Evolutionary conservation across 1,140 invertebrate genomes (phyloP).

Genomic region (Eubasilissa regina): DNA sequence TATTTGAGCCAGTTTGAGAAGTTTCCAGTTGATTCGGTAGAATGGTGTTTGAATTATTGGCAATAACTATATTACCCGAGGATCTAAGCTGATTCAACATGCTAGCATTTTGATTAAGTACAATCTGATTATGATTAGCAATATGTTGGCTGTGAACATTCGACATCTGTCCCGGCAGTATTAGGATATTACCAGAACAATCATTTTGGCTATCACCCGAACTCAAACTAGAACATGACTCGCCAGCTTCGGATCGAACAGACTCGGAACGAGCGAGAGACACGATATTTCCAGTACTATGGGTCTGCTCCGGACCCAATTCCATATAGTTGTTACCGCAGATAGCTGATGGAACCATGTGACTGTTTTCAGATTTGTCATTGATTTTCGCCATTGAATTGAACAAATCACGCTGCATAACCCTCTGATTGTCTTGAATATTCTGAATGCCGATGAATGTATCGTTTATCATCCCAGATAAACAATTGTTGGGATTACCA

Average conservation of each 20-base stretch:
- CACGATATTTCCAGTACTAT: constrained; percentile 8
- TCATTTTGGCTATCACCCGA: constrained; percentile 54
- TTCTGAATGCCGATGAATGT: constrained; percentile 48
- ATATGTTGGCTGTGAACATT: constrained; percentile 47
- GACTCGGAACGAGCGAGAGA: constrained; percentile 51
- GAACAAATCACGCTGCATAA: constrained; percentile 50
- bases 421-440: constrained; percentile 44
- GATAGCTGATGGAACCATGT: background rate
- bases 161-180: constrained; percentile 48
- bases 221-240: constrained; percentile 57
- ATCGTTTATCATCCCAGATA: constrained; percentile 48
- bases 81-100: constrained; percentile 64
- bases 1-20: constrained; percentile 5
- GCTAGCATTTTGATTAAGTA: constrained; percentile 61
- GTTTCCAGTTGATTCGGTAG: constrained; percentile 44
- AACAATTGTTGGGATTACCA: constrained; percentile 29
- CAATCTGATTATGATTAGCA: constrained; percentile 55
- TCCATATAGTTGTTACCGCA: constrained; percentile 50
- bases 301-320: constrained; percentile 39
- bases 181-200: constrained; percentile 50
- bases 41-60: constrained; percentile 46
- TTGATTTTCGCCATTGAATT: constrained; percentile 29
- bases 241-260: constrained; percentile 54
- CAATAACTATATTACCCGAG: constrained; percentile 63
- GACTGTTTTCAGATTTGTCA: constrained; percentile 46